Base-by-base conservation (phyloP, 2,797 vertebrate species). In the Galaxias olidus region DNA sequence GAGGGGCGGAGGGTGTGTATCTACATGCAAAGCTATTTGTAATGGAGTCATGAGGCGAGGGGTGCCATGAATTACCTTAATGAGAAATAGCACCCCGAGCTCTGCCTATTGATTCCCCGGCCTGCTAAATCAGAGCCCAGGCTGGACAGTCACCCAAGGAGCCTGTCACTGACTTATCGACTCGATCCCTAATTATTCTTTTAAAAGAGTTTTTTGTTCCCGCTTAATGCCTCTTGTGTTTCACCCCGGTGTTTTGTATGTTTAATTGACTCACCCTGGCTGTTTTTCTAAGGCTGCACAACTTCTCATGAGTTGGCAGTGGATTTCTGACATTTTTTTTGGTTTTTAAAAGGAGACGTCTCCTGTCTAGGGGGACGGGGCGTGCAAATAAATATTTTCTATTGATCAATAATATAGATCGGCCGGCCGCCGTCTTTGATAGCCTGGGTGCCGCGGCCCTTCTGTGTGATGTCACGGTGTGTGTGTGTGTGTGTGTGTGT, bases 281-380 rank as follows among this genome's bases (percentile, higher is more conserved):
- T 72, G 62, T 76, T 74, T 49, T 50, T 66, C 50, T 92, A 86
- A 92, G 91, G 86, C 87, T 85, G 89, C 84, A 83, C 86, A 85
- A 84, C 87, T 89, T 90, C 90, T 92, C 83, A 93, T 90, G 86
- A 88, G 82, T 85, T 92, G 90, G 91, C 92, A 93, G 68, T 58
- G 68, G 59, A 50, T 71, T 66, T 48, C 57, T 30, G 75, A 61
- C 74, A 86, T 78, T 62, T 67, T 18, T 76, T 69, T 40, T 75
- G 66, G 70, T 78, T 65, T 41, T 85, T 66, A 77, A 86, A 88
- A 85, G 79, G 74, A 83, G 76, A 69, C 45, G 56, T 73, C 84
- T 87, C 81, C 82, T 84, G 65, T 70, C 70, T 70, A 60, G 65
- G 68, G 62, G 78, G 73, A 44, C 68, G 64, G 59, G 48, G 65